Conservation (phyloP, 2,113 vertebrate genomes). For the Phasianus colchicus region DNA sequence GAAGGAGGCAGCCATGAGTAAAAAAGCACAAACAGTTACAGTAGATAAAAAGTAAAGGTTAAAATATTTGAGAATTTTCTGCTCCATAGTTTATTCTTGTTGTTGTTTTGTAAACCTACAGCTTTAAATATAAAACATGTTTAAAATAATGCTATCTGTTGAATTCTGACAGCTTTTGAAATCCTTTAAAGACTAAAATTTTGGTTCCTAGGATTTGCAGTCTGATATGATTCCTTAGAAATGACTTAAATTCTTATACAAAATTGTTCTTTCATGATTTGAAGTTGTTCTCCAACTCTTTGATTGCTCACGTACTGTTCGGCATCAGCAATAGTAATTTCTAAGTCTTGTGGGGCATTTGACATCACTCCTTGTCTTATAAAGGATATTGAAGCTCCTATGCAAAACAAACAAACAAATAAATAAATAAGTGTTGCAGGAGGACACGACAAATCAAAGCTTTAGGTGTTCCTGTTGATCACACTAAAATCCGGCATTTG, state of each 20-base stretch:
- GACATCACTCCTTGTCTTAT: no score
- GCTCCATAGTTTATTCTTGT: neutral
- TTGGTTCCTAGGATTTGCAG: neutral
- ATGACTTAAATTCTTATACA: neutral
- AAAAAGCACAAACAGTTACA: neutral
- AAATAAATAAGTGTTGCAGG: neutral
- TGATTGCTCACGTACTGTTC: neutral
- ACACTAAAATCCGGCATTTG: neutral
- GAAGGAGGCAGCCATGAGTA: neutral
- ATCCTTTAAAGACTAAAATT: neutral
- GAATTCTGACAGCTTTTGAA: neutral
- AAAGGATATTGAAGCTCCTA: neutral
- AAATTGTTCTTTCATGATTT: neutral
- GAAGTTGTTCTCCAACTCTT: neutral
- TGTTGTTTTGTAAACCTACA: neutral
- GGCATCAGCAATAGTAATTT: neutral
- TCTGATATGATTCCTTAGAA: neutral
- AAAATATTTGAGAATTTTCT: neutral
- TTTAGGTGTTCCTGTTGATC: neutral
- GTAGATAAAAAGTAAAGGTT: neutral
- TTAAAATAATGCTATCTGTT: neutral
- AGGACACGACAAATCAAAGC: neutral
- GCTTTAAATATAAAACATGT: neutral
- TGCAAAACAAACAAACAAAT: neutral
- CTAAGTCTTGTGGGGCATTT: neutral